Conservation (phyloP, 1,140 invertebrate genomes). For the Belonocnema kinseyi region DNA sequence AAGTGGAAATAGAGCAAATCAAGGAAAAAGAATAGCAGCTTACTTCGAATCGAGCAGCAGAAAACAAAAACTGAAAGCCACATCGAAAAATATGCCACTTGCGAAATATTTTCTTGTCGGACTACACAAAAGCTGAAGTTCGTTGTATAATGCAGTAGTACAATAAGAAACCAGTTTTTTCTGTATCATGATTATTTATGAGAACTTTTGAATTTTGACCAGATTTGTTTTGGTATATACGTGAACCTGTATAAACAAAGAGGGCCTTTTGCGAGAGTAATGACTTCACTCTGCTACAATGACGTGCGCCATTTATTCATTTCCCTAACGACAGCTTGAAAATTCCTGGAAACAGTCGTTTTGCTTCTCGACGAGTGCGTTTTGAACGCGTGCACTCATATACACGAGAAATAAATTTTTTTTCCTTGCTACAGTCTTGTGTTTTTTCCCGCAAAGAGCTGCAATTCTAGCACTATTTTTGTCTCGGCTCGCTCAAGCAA, state of each 20-base stretch:
- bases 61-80: not conserved
- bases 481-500: slow-evolving; percentile 52
- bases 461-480: slow-evolving; percentile 54
- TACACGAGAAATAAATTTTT: slow-evolving; percentile 48
- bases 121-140: not conserved
- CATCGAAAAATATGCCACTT: not conserved
- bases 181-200: too few species aligned
- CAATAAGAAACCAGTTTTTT: too few species aligned
- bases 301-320: slow-evolving; percentile 14
- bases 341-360: slow-evolving; percentile 35
- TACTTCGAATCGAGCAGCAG: not conserved
- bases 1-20: slow-evolving; percentile 27
- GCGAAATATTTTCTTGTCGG: not conserved
- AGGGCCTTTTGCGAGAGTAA: not conserved
- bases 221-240: not conserved
- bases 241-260: not conserved
- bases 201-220: not conserved
- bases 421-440: slow-evolving; percentile 39
- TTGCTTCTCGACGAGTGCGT: slow-evolving; percentile 53
- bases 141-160: too few species aligned
- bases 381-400: slow-evolving; percentile 37
- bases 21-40: slow-evolving; percentile 21
- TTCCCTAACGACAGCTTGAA: slow-evolving; percentile 23
- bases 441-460: slow-evolving; percentile 29
- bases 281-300: slow-evolving; percentile 17